Conservation (phyloP, 2,888 invertebrate genomes). For the Panzeria rudis region DNA sequence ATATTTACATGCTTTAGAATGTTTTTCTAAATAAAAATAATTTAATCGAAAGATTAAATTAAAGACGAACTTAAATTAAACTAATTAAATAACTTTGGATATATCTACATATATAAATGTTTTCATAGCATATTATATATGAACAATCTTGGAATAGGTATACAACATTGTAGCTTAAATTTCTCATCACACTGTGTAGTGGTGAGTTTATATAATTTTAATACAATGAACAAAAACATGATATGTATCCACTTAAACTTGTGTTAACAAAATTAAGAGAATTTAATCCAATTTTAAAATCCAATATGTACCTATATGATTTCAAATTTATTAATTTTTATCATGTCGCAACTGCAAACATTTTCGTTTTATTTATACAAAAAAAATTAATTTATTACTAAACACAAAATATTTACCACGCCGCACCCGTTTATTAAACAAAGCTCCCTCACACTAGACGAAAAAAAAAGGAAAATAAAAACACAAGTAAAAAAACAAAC, state of each 20-base stretch:
- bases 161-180: not conserved
- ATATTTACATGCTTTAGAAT: too few species aligned
- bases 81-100: too few species aligned
- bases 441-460: slow-evolving; percentile 42
- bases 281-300: not conserved
- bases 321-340: not conserved
- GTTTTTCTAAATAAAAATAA: too few species aligned
- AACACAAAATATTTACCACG: slow-evolving; percentile 8
- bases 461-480: slow-evolving; percentile 13
- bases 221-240: not conserved
- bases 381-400: not conserved
- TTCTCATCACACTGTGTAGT: slow-evolving; percentile 10
- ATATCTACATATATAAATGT: not conserved
- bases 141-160: not conserved
- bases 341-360: not conserved
- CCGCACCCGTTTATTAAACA: slow-evolving; percentile 67
- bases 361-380: not conserved
- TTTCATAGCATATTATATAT: not conserved
- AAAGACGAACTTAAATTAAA: too few species aligned
- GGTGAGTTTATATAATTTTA: slow-evolving; percentile 18
- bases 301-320: too few species aligned
- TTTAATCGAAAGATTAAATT: too few species aligned
- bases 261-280: not conserved
- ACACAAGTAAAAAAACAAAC: slow-evolving; percentile 57
- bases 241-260: not conserved